Base-by-base conservation (phyloP, 2,888 invertebrate genomes). In the Patella ulyssiponensis region DNA sequence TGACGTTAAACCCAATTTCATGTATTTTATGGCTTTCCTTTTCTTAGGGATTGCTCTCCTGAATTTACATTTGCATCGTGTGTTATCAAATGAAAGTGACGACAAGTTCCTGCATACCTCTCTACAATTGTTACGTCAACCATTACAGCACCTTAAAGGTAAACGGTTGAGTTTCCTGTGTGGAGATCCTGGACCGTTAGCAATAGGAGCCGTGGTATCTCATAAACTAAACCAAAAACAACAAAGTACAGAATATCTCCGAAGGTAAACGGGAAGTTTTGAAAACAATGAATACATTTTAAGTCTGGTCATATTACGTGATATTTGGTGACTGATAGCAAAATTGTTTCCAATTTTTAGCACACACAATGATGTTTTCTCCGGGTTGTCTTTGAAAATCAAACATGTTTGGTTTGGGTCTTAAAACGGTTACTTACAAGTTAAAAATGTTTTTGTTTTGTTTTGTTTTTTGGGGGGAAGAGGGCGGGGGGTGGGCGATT, bases 161-260 rank as follows among this genome's bases (percentile, higher is more conserved):
- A 87, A 86, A 44, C 89, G 94, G 82, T 93, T 95, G 71, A 94
- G 95, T 75, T 95, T 95, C 89, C 90, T 95, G 53, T 94, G 94
- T 91, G 95, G 95, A 14, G 94, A 94, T 90, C 93, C 94, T 15
- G 95, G 95, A 9, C 94, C 94, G 7, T 88, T 95, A 73, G 94
- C 95, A 1, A 87, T 95, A 12, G 93, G 93, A 51, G 94, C 94
- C 51, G 93, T 95, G 1, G 89, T 94, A 27, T 92, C 93, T 85
- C 92, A 94, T 85, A 93, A 93, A 84, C 89, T 94, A 81, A 94
- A 94, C 3, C 91, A 93, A 75, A 86, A 92, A 51, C 93, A 93
- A 54, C 93, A 94, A 87, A 92, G 93, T 17, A 73, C 81, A 71
- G 83, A 87, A 20, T 90, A 87, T 80, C 75, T 89, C 17, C 82